Evolutionary conservation across 2,797 vertebrate genomes (phyloP), one percentile per base, ranked within the genome.

Genomic region (Cyprinella venusta): DNA sequence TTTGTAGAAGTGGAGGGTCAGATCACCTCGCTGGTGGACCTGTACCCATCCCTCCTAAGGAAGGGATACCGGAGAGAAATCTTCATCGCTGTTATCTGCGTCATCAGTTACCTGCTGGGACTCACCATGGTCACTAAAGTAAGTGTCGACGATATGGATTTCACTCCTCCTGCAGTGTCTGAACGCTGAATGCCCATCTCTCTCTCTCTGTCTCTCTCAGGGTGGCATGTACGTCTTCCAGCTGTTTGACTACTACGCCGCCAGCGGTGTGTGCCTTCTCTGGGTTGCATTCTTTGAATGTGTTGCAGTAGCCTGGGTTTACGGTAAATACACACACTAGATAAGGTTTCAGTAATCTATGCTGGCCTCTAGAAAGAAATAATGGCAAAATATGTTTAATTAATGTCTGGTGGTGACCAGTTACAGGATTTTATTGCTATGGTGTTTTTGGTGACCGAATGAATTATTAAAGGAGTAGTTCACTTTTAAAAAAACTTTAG

Each of bases 241-340:
- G 91, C 97, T 99, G 93, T 99, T 99, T 94, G 98, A 99, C 96
- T 99, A 98, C 96, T 99, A 99, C 93, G 98, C 98, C 95, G 98
- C 98, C 95, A 99, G 98, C 89, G 98, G 98, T 95, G 97, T 99
- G 95, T 99, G 98, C 96, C 97, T 99, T 94, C 95, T 99, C 94
- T 99, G 98, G 98, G 97, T 99, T 92, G 98, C 98, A 95, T 99
- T 99, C 96, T 99, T 99, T 95, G 98, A 99, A 96, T 99, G 97
- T 96, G 96, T 99, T 94, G 97, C 97, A 95, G 95, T 99, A 95
- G 96, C 97, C 95, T 99, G 98, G 98, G 95, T 99, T 94, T 99
- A 98, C 95, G 98, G 98, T 99, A 92, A 98, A 97, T 95, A 67
- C 4, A 54, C 4, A 54, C n/a, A 56, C 68, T 63, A 16, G 13